Percentiles rank a stretch among this genome's conserved stretches.
These are phyloP conservation scores for Bicyclus anynana DNA, from an alignment of 1,140 invertebrate genomes.

Conservation along the genomic window DNA sequence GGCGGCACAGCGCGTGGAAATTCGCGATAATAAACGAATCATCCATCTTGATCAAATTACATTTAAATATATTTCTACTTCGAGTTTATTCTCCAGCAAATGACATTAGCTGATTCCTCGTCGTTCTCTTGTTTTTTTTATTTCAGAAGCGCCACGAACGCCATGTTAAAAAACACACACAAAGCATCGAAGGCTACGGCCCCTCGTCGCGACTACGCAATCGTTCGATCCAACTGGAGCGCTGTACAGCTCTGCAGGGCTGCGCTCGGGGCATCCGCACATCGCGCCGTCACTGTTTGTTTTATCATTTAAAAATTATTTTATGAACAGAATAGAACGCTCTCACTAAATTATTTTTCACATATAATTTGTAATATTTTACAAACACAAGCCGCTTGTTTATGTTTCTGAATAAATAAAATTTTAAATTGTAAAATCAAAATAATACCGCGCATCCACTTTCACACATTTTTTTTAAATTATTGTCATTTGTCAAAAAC, in stretches of 20 bases:
- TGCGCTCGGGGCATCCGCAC: conserved; percentile 54
- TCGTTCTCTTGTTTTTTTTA: conserved; percentile 39
- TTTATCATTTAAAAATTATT: conserved; percentile 14
- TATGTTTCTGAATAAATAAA: conserved; percentile 57
- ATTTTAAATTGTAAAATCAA: conserved; percentile 40
- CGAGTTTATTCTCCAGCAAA: conserved; percentile 16
- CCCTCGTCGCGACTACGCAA: conserved; percentile 59
- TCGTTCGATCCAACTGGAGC: conserved; percentile 68
- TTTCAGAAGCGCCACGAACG: conserved; percentile 31
- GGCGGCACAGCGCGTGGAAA: conserved; percentile 76
- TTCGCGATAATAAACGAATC: conserved; percentile 75
- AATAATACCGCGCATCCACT: conserved; percentile 49
- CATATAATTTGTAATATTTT: background rate
- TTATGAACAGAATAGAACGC: background rate
- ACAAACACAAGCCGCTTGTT: background rate
- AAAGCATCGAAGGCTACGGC: conserved; percentile 42
- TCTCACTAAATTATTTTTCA: background rate
- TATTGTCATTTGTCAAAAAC: too few relatives aligned
- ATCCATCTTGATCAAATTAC: conserved; percentile 63
- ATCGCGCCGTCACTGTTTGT: conserved; percentile 38
- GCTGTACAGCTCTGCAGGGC: conserved; percentile 59
- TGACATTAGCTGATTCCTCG: conserved; percentile 26
- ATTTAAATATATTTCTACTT: conserved; percentile 19
- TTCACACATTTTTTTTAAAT: conserved; percentile 34
- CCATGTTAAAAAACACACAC: conserved; percentile 23